A percentile compares a stretch with the other conserved stretches of the same genome.
phyloP scores from a whole-genome alignment of 2,113 vertebrate species.

The Cettia cetti region DNA sequence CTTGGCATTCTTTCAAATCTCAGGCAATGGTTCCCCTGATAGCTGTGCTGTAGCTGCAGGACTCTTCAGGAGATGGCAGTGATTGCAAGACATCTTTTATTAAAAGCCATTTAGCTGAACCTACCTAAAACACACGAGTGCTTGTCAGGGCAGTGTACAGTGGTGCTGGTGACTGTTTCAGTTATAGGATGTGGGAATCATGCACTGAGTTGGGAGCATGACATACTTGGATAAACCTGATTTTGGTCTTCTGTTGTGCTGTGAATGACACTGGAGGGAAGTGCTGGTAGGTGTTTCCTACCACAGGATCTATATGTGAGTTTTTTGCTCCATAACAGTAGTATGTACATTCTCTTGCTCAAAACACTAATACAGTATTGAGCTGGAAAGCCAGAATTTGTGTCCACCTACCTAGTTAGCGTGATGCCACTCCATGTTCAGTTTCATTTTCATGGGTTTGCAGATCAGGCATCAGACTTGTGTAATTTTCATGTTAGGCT shows the following conservation, averaged over 20 bases:
- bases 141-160: background rate
- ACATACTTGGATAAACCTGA: background rate
- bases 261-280: background rate
- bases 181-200: background rate
- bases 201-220: background rate
- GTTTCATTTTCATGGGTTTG: background rate
- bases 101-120: background rate
- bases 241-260: background rate
- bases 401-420: background rate
- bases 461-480: background rate
- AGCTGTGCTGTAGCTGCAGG: background rate
- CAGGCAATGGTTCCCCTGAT: background rate
- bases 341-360: background rate
- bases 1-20: background rate
- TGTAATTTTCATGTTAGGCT: background rate
- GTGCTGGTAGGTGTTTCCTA: background rate
- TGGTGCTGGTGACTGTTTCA: background rate
- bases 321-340: background rate
- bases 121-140: accelerated
- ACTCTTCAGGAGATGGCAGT: background rate
- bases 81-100: background rate
- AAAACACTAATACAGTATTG: background rate
- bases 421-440: background rate
- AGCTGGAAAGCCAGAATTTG: background rate
- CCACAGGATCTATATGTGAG: background rate